phyloP scores from a whole-genome alignment of 2,113 vertebrate species.

The Thunnus thynnus region DNA sequence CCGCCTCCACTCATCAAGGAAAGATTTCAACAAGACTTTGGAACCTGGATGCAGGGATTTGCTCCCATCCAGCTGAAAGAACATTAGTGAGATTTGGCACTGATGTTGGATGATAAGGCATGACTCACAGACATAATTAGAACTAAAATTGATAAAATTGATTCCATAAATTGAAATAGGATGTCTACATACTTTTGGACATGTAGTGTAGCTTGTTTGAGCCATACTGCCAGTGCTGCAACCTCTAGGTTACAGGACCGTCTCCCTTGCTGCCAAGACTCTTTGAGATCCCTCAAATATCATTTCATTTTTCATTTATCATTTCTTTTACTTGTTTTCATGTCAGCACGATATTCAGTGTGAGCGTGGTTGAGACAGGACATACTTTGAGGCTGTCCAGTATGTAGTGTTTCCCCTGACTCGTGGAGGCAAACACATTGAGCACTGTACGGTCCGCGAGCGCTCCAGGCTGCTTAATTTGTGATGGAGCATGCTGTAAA shows the following conservation, averaged over 20 bases:
- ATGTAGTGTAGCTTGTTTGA: background rate
- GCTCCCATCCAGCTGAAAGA: no score
- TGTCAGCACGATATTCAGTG: background rate
- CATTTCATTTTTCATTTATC: background rate
- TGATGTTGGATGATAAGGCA: no score
- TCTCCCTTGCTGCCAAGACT: no score
- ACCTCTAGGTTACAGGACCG: no score
- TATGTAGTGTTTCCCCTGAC: constrained; percentile 81
- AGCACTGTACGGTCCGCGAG: constrained; percentile 87
- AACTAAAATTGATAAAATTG: background rate
- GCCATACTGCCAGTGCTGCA: no score
- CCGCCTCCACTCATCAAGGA: no score
- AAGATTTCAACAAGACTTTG: no score
- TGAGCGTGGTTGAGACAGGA: background rate
- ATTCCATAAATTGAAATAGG: background rate
- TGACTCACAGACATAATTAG: background rate
- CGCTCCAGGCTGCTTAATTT: constrained; percentile 86
- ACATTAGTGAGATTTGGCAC: no score
- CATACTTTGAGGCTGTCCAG: constrained; percentile 90
- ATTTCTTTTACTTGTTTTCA: no score
- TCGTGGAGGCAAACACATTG: constrained; percentile 85
- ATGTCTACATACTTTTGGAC: background rate
- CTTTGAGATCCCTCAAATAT: background rate
- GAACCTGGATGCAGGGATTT: no score
- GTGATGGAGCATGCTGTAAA: constrained; percentile 79